Evolutionary conservation across 2,797 vertebrate genomes (phyloP), one percentile per base, ranked within the genome.

Genomic region (Liparis tanakae): DNA sequence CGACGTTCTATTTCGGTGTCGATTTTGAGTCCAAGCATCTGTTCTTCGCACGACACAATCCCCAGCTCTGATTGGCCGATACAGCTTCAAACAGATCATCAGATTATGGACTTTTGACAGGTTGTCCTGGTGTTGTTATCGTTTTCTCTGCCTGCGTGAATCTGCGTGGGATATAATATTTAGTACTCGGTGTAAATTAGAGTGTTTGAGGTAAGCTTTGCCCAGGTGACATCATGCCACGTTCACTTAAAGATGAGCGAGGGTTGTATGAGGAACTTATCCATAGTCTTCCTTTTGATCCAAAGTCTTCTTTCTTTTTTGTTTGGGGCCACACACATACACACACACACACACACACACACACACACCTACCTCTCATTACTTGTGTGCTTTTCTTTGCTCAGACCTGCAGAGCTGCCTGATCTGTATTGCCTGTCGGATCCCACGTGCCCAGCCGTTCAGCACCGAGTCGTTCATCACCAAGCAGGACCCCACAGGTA

Each of bases 401-500:
- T 54, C 39, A 98, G 97, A 98, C 89, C 95, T 97, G 90, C 96
- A 98, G 91, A 97, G 96, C 48, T 98, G 96, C 85, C 92, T 98
- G 87, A 98, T 98, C 78, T 98, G 97, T 91, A 97, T 98, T 7
- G 97, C 97, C 3, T 96, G 97, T 65, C 90, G 96, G 72, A 91
- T 96, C 77, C 96, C 97, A 79, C 96, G 96, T 20, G 80, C 96
- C 30, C 93, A 95, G 80, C 88, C 95, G 36, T 84, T 95, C 82
- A 92, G 93, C 69, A 91, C 95, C 0, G 97, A 99, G 91, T 98
- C 97, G 67, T 98, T 99, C 55, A 96, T 98, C 90, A 98, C 97
- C 67, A 98, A 96, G 90, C 97, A 99, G 88, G 97, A 99, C 90
- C 96, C 96, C 87, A 97, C 97, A 95, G 97, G 97, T 98, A 91